Base-by-base conservation (phyloP, 2,113 vertebrate genomes). In the Boulengeromyrus knoepffleri region DNA sequence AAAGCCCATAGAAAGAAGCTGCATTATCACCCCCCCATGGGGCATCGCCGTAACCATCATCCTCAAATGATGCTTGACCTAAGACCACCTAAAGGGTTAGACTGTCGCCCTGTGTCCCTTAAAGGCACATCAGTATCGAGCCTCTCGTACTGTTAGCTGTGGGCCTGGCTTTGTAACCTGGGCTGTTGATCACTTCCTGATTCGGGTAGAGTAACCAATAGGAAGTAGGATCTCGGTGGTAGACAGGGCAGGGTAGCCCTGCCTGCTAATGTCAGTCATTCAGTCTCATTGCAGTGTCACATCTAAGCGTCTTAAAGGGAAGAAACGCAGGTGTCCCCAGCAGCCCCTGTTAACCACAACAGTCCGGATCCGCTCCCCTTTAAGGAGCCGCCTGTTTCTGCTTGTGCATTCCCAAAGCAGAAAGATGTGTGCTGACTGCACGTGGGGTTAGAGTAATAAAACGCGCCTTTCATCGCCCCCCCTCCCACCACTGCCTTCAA, bases 401-500 rank as follows among this genome's bases (percentile, higher is more conserved):
- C 89, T 88, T 90, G 31, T 92, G 92, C 91, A 92, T 92, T 93
- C 93, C 92, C 93, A 93, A 92, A 77, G 92, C 31, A n/a, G 91
- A 89, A 19, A 17, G 66, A 56, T 90, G 89, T 91, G 91, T 88
- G 1, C 36, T 77, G 70, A 39, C 70, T 77, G 70, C 36, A 17
- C 17, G 91, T 80, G 88, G 89, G 91, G 47, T 5, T 85, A 90
- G 90, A 93, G 94, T 36, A 36, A 17, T 77, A 93, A 92, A 91
- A 92, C 91, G 89, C 89, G 89, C 0, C 95, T 96, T 95, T 95
- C 94, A 95, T 95, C 93, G 95, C 90, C n/a, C 66, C 87, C 89
- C 92, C 31, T 31, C 31, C 31, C 31, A 31, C 46, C 94, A 92
- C 94, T 90, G 88, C 93, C 94, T 95, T 96, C 95, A 95, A 95